Evolutionary conservation across 2,797 vertebrate species (phyloP).

Genomic region (Petrocephalus schoutedeni): DNA sequence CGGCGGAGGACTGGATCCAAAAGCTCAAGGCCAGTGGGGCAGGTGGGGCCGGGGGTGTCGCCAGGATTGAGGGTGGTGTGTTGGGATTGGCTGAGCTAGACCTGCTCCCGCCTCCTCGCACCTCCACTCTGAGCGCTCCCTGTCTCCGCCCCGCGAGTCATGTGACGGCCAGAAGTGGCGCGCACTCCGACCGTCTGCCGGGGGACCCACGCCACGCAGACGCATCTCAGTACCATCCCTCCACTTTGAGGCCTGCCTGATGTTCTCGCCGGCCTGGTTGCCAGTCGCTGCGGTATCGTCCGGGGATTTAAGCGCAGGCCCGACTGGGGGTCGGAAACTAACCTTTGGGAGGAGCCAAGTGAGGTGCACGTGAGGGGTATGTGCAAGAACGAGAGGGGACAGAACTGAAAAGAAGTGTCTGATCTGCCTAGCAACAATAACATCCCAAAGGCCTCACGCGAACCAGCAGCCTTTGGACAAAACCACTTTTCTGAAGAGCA

Average conservation of each 20-base stretch:
- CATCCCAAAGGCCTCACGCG: slow-evolving; percentile 19
- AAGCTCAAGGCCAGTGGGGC: slow-evolving; percentile 19
- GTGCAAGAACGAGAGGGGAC: background rate
- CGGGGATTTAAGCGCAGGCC: background rate
- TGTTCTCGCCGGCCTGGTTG: background rate
- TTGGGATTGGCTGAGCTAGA: slow-evolving; percentile 32
- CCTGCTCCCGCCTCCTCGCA: slow-evolving; percentile 10
- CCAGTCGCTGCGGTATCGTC: background rate
- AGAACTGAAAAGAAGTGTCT: slow-evolving; percentile 32
- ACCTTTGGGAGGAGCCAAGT: background rate
- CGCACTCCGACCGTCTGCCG: background rate
- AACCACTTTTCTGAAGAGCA: slow-evolving; percentile 25
- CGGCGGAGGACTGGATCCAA: background rate
- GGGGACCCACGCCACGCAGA: background rate
- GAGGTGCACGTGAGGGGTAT: background rate
- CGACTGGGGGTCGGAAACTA: background rate
- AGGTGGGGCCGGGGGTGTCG: background rate
- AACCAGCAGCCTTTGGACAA: slow-evolving; percentile 22
- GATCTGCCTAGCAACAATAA: slow-evolving; percentile 59
- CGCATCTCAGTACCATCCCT: background rate
- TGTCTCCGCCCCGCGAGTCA: background rate
- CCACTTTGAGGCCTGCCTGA: background rate
- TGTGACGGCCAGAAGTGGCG: background rate
- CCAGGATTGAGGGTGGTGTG: slow-evolving; percentile 22
- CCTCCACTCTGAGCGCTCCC: background rate